A percentile compares a stretch with the other conserved stretches of the same genome.
Evolutionary conservation across 2,113 vertebrate genomes (phyloP).

Genomic region (Leptosomus discolor): DNA sequence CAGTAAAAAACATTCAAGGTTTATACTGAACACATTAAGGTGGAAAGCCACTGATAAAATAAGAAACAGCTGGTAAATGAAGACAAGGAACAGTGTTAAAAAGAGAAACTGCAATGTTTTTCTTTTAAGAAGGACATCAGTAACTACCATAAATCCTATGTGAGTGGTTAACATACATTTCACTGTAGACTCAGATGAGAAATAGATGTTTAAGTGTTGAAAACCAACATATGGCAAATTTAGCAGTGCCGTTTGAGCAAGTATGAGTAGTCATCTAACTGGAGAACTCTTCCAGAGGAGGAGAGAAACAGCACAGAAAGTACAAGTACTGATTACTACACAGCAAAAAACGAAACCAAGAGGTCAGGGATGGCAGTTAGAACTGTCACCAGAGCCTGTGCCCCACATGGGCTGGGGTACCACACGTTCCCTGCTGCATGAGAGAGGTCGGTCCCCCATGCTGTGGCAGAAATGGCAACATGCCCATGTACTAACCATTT

Average conservation of each 20-base stretch:
- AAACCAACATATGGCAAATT: conserved; percentile 41
- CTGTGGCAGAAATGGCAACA: background rate
- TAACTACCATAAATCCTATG: background rate
- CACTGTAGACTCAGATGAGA: background rate
- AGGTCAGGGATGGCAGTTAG: background rate
- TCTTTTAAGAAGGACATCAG: background rate
- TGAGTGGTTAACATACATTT: background rate
- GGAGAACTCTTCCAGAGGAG: background rate
- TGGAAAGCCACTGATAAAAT: background rate
- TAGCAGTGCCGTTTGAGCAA: background rate
- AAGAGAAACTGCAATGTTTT: conserved; percentile 24
- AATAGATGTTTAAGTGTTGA: conserved; percentile 29
- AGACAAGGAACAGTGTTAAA: conserved; percentile 8
- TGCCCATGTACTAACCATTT: rapidly evolving
- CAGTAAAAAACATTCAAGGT: background rate
- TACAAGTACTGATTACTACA: background rate
- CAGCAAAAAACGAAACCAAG: background rate
- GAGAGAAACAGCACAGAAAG: background rate
- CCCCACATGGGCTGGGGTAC: background rate
- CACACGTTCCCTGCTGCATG: rapidly evolving
- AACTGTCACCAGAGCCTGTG: background rate
- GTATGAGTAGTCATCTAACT: background rate
- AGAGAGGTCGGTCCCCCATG: background rate
- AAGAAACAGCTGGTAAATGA: conserved; percentile 55
- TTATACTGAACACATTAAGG: background rate